Evolutionary conservation across 2,888 invertebrate species (phyloP).

Genomic region (Callyntrura sp.): DNA sequence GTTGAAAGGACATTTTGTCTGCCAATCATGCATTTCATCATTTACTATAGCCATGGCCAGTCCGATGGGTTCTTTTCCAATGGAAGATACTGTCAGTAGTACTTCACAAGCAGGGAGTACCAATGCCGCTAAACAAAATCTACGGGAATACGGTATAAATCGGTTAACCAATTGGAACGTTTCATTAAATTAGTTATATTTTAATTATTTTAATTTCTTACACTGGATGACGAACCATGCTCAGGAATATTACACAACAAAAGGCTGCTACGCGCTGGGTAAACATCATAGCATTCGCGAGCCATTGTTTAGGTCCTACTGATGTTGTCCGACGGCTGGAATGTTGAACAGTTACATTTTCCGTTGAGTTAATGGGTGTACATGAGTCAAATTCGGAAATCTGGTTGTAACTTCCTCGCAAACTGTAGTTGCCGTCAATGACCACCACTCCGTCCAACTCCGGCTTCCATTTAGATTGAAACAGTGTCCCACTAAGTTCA

Average conservation of each 20-base stretch:
- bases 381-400: conserved; percentile 49
- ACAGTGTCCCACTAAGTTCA: conserved; percentile 43
- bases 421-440: conserved; percentile 29
- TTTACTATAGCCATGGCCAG: conserved; percentile 74
- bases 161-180: background rate
- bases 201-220: conserved; percentile 33
- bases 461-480: conserved; percentile 69
- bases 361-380: background rate
- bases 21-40: conserved; percentile 85
- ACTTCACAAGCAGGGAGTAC: conserved; percentile 72
- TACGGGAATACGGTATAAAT: conserved; percentile 1
- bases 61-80: conserved; percentile 72
- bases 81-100: conserved; percentile 53
- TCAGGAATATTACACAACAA: conserved; percentile 56
- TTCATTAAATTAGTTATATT: background rate
- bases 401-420: conserved; percentile 43
- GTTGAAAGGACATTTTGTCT: conserved; percentile 27
- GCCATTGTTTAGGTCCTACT: conserved; percentile 24
- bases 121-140: conserved; percentile 73
- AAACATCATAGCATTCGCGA: conserved; percentile 18
- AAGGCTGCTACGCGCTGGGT: conserved; percentile 50
- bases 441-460: conserved; percentile 41
- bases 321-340: background rate
- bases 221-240: conserved; percentile 62
- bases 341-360: background rate